A percentile compares a stretch with the other conserved stretches of the same genome.
phyloP scores from a whole-genome alignment of 2,888 invertebrate genomes.

The Hirtodrosophila histrioides region DNA sequence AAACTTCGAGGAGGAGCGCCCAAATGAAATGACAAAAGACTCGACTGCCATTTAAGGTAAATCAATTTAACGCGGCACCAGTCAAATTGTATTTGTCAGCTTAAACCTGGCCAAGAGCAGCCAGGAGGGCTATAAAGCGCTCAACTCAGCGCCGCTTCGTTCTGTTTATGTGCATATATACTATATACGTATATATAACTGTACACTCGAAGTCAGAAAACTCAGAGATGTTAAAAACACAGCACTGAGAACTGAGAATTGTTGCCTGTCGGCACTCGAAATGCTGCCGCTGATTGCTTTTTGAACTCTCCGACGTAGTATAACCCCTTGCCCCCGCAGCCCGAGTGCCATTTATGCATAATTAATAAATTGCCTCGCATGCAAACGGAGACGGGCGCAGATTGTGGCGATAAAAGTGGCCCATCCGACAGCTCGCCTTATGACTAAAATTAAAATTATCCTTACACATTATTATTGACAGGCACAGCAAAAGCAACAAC shows the following conservation, averaged over 20 bases:
- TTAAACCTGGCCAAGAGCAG: constrained; percentile 39
- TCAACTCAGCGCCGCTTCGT: constrained; percentile 35
- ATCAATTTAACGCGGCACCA: constrained; percentile 60
- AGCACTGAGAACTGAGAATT: constrained; percentile 30
- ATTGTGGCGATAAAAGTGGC: constrained; percentile 58
- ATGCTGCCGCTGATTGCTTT: constrained; percentile 59
- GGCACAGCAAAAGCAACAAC: constrained; percentile 35
- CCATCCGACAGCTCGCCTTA: constrained; percentile 30
- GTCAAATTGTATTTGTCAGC: constrained; percentile 61
- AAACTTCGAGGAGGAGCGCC: constrained; percentile 17
- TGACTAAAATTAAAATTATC: constrained; percentile 70
- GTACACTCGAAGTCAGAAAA: constrained; percentile 35
- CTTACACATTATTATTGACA: constrained; percentile 66
- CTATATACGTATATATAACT: constrained; percentile 39
- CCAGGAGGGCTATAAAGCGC: constrained; percentile 34
- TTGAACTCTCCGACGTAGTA: constrained; percentile 67
- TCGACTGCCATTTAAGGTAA: constrained; percentile 63
- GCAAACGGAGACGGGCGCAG: constrained; percentile 52
- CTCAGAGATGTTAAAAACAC: constrained; percentile 1
- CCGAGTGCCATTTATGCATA: constrained; percentile 69
- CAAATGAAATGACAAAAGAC: constrained; percentile 47
- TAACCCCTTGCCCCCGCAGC: not conserved
- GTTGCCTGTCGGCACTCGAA: constrained; percentile 63
- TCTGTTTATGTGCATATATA: constrained; percentile 30
- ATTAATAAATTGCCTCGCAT: constrained; percentile 75